Evolutionary conservation across 1,140 invertebrate genomes (phyloP), one percentile per base, ranked within the genome.

Genomic region (Drosophila tsacasi): DNA sequence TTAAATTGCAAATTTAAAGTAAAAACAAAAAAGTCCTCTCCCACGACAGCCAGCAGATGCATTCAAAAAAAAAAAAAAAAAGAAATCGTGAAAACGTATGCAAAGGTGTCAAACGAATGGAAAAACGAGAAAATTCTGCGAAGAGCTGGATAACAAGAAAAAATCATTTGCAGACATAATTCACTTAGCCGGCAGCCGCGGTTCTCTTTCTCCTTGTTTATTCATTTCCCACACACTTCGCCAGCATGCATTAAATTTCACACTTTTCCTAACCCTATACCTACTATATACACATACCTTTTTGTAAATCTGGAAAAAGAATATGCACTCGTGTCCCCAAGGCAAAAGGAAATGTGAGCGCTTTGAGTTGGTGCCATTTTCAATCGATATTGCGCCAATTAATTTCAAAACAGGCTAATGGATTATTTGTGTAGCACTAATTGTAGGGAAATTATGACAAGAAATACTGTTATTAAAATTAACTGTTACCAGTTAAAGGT

Each of bases 1-100:
- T 86, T 83, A 83, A 89, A 86, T 86, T 86, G 84, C 80, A 86
- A 86, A 86, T 86, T 87, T 83, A 54, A 63, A 76, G 67, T 40
- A 74, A 73, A 44, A 69, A 69, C 44, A 57, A 77, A 47, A 83
- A 39, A 50, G n/a, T 52, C 55, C 67, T 72, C 64, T 52, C 46
- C 40, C 42, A 32, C 68, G 30, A 27, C 65, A 66, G 61, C 47
- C 59, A 81, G 8, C 58, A 47, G 50, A 15, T 55, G 67, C 52
- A 60, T 27, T 27, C 35, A 15, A 9, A 25, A 23, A 10, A 21
- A 10, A 37, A 55, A 23, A 23, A 37, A 17, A 23, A 55, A 17
- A 23, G n/a, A 44, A 52, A 59, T 17, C 35, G 19, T 54, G 50
- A 67, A 44, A 76, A 69, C 79, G 37, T 79, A 87, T 87, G 80